These are phyloP conservation scores for Brachionus koreanus DNA, from an alignment of 1,140 invertebrate species.

Conservation along the genomic window DNA sequence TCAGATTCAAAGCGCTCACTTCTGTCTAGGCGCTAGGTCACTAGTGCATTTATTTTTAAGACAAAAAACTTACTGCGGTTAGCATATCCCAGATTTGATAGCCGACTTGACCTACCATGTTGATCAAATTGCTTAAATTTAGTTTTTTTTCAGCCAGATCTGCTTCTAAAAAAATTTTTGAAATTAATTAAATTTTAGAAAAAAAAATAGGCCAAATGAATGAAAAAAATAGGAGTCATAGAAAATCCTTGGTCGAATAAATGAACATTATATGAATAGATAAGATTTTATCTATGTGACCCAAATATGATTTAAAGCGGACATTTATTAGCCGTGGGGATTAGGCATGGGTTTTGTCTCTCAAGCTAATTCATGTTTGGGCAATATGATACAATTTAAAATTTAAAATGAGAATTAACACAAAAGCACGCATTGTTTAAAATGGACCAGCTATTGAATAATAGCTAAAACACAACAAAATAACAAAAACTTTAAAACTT, in stretches of 20 bases:
- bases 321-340: not conserved
- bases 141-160: not conserved
- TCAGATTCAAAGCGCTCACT: too few relatives aligned
- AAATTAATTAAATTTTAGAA: not conserved
- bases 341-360: not conserved
- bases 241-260: not conserved
- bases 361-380: not conserved
- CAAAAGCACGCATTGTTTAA: not conserved
- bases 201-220: not conserved
- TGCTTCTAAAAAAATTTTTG: not conserved
- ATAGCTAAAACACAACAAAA: not conserved
- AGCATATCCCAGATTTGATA: not conserved
- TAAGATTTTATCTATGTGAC: not conserved
- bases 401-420: not conserved
- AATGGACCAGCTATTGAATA: slow-evolving; percentile 1
- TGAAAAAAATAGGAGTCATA: not conserved
- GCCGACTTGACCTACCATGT: too few relatives aligned
- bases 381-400: not conserved
- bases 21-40: not conserved
- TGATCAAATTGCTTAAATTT: not conserved
- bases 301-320: not conserved
- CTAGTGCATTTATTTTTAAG: not conserved
- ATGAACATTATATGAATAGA: not conserved
- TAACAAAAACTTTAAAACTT: not conserved
- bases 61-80: not conserved